Conservation (phyloP, 2,113 vertebrate species). For the Salvator merianae region DNA sequence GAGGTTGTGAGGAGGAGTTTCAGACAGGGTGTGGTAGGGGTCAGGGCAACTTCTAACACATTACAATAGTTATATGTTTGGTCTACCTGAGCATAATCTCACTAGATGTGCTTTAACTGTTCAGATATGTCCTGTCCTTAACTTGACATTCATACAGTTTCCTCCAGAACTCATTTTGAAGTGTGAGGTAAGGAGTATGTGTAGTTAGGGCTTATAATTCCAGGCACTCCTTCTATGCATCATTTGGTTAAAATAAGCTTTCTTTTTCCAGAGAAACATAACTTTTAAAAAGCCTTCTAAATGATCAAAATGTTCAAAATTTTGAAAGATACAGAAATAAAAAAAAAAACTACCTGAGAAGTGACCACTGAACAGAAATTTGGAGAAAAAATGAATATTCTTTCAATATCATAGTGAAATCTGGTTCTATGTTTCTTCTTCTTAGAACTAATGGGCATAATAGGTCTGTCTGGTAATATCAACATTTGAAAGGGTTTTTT, state of each 20-base stretch:
- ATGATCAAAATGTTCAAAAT: neutral
- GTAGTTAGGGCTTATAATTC: too few relatives aligned
- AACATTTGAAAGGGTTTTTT: too few relatives aligned
- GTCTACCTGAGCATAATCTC: too few relatives aligned
- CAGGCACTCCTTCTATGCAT: conserved; percentile 10
- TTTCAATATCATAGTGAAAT: neutral
- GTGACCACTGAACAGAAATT: neutral
- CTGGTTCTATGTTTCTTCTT: neutral
- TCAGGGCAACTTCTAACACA: too few relatives aligned
- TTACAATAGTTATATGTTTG: too few relatives aligned
- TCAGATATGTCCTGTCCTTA: too few relatives aligned
- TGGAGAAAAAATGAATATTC: neutral
- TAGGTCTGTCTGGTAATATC: neutral
- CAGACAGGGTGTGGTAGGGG: too few relatives aligned
- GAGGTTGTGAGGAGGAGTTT: too few relatives aligned
- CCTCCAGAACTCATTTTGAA: too few relatives aligned
- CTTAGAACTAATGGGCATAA: neutral
- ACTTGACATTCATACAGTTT: too few relatives aligned
- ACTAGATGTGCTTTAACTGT: too few relatives aligned
- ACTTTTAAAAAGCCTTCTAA: neutral
- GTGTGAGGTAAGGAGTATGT: too few relatives aligned
- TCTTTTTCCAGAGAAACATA: conserved; percentile 24
- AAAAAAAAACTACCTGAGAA: neutral
- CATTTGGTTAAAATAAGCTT: conserved; percentile 24
- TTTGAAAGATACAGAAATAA: neutral